A percentile compares a stretch with the other conserved stretches of the same genome.
These are phyloP conservation scores for Trichonephila clavipes DNA, from an alignment of 1,140 invertebrate genomes.

Conservation along the genomic window DNA sequence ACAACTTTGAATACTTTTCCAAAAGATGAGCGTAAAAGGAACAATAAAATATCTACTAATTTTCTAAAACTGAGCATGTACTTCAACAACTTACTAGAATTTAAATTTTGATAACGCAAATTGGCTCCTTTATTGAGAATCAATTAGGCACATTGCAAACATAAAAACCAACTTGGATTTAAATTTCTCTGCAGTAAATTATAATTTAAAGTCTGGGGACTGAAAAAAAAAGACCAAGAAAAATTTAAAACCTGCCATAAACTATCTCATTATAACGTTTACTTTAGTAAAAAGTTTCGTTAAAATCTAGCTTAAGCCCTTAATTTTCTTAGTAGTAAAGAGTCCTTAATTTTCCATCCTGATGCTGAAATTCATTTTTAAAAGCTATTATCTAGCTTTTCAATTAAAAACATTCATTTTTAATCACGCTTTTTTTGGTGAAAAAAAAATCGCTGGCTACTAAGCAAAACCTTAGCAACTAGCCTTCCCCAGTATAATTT, in stretches of 20 bases:
- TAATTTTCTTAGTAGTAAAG: not conserved
- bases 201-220: not conserved
- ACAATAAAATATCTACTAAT: too few relatives aligned
- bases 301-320: constrained; percentile 31
- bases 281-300: not conserved
- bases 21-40: too few relatives aligned
- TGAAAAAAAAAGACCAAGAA: not conserved
- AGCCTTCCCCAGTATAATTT: not conserved
- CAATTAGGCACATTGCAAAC: not conserved
- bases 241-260: constrained; percentile 3
- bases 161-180: not conserved
- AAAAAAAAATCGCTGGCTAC: constrained; percentile 17
- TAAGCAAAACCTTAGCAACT: not conserved
- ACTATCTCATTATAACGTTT: constrained; percentile 38
- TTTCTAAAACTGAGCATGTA: not conserved
- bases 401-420: constrained; percentile 45
- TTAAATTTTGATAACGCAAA: not conserved
- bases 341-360: constrained; percentile 1
- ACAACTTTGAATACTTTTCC: too few relatives aligned
- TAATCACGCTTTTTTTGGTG: constrained; percentile 4
- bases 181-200: constrained; percentile 1
- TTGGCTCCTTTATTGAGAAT: not conserved
- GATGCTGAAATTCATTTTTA: constrained; percentile 44
- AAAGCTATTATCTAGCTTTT: constrained; percentile 43
- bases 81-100: not conserved